Evolutionary conservation across 2,888 invertebrate species (phyloP).

Genomic region (Phyllotreta cruciferae): DNA sequence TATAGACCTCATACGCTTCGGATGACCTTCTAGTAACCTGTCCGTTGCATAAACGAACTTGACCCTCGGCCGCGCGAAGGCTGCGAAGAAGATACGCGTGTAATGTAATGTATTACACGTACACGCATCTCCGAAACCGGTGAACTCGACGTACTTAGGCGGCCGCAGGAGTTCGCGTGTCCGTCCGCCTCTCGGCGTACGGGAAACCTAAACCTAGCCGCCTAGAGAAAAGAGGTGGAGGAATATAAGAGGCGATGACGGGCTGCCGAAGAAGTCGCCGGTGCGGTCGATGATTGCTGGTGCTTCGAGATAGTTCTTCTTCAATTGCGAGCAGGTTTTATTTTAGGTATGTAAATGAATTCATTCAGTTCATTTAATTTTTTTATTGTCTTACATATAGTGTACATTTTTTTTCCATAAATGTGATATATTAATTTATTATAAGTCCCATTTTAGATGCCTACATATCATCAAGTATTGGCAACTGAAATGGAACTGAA

Average conservation of each 20-base stretch:
- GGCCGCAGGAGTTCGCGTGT: slow-evolving; percentile 10
- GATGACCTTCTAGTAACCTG: slow-evolving; percentile 16
- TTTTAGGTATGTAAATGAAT: slow-evolving; percentile 8
- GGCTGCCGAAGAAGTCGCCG: slow-evolving; percentile 37
- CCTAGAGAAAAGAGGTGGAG: slow-evolving; percentile 42
- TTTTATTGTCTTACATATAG: no score
- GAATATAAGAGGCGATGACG: slow-evolving; percentile 43
- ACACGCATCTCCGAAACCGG: slow-evolving; percentile 17
- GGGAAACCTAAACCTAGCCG: slow-evolving; percentile 16
- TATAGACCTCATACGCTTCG: slow-evolving; percentile 1
- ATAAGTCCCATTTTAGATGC: no score
- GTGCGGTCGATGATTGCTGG: slow-evolving; percentile 31
- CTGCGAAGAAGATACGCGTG: slow-evolving; percentile 1
- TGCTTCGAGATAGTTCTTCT: slow-evolving; percentile 15
- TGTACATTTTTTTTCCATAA: no score
- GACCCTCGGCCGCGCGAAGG: slow-evolving; percentile 17
- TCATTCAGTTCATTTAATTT: neutral
- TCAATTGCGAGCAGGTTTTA: neutral
- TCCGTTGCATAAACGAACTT: slow-evolving; percentile 26
- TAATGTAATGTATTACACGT: no score
- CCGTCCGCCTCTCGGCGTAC: slow-evolving; percentile 11
- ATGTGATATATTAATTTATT: no score
- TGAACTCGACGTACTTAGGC: slow-evolving; percentile 9
- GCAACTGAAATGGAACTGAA: no score
- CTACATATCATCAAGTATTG: no score